phyloP scores from a whole-genome alignment of 2,797 vertebrate genomes.

The Notamacropus eugenii region DNA sequence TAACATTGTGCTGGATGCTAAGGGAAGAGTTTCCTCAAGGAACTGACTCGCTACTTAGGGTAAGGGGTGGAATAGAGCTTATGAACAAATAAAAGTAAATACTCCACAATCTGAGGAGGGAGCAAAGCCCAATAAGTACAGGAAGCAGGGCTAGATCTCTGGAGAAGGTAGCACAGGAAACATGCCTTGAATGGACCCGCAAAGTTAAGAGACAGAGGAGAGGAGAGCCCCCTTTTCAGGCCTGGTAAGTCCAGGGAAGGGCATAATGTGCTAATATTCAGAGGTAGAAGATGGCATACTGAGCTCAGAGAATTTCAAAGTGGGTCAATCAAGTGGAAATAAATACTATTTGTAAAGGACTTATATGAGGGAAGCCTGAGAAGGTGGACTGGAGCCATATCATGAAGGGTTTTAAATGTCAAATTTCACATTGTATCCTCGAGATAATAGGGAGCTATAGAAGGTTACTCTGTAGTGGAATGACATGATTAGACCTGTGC shows the following conservation, averaged over 20 bases:
- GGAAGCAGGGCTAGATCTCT: background rate
- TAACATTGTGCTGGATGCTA: background rate
- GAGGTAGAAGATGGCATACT: background rate
- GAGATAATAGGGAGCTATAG: background rate
- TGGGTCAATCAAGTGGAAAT: background rate
- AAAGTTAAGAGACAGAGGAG: background rate
- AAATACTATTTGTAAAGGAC: background rate
- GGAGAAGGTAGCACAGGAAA: background rate
- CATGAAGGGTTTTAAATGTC: background rate
- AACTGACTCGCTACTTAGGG: background rate
- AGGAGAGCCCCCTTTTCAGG: background rate
- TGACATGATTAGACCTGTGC: background rate
- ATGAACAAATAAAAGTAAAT: background rate
- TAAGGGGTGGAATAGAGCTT: background rate
- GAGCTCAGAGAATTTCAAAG: background rate
- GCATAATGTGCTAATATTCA: background rate
- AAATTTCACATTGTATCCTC: background rate
- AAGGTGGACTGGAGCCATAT: background rate
- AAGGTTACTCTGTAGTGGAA: background rate
- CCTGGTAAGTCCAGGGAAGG: background rate
- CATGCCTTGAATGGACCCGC: background rate
- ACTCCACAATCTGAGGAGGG: background rate
- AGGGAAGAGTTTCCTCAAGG: background rate
- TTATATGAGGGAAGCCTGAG: background rate
- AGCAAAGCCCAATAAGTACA: background rate